Conservation (phyloP, 2,113 vertebrate genomes). For the Megaceryle maxima region DNA sequence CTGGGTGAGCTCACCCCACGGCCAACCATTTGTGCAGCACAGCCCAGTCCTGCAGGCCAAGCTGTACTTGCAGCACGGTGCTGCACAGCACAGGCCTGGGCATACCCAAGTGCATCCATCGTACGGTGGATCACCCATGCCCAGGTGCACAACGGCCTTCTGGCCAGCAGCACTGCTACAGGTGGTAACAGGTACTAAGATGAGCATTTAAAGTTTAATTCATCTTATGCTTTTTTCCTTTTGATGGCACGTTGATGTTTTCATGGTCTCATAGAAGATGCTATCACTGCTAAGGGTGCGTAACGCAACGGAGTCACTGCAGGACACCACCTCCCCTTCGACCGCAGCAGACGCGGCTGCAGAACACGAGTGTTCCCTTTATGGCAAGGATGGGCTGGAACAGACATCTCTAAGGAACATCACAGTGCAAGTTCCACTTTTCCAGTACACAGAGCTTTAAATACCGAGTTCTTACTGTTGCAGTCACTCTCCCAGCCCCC, state of each 20-base stretch:
- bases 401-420: neutral
- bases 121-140: accelerated
- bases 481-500: neutral
- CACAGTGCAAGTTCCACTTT: neutral
- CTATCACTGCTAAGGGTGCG: neutral
- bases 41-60: too few relatives aligned
- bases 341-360: accelerated
- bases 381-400: neutral
- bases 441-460: accelerated
- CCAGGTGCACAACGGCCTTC: accelerated
- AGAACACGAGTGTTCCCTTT: accelerated
- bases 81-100: neutral
- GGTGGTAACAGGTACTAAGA: neutral
- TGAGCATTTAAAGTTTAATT: neutral
- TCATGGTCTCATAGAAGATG: neutral
- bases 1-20: accelerated
- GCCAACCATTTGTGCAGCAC: neutral
- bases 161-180: too few relatives aligned
- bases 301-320: accelerated
- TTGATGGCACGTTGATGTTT: neutral
- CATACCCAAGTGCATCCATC: accelerated
- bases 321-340: neutral
- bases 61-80: too few relatives aligned
- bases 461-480: accelerated
- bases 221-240: neutral